Conservation (phyloP, 2,113 vertebrate genomes). For the Cyanoderma ruficeps region DNA sequence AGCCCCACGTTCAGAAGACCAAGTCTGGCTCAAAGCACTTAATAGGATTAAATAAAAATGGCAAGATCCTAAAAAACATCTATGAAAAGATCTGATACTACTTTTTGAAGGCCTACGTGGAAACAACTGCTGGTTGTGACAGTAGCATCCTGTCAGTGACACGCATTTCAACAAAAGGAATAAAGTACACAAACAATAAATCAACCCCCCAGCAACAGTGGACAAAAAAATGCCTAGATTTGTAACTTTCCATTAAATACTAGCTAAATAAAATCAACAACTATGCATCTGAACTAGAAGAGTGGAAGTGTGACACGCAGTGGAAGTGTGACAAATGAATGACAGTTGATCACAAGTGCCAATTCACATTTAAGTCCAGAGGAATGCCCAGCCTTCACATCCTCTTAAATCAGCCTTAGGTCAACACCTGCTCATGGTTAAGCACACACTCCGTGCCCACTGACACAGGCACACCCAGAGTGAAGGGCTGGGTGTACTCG, state of each 20-base stretch:
- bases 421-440: background rate
- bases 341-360: background rate
- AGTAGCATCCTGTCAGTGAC: background rate
- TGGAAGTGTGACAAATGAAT: background rate
- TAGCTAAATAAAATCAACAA: background rate
- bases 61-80: background rate
- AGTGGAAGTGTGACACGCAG: background rate
- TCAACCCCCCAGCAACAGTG: background rate
- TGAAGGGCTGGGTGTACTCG: rapidly evolving
- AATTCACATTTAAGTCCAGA: background rate
- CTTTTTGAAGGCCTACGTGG: background rate
- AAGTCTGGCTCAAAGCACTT: background rate
- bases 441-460: rapidly evolving
- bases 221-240: background rate
- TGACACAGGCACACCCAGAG: background rate
- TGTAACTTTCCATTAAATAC: background rate
- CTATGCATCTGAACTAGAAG: background rate
- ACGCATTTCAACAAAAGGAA: background rate
- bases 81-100: background rate
- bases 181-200: background rate
- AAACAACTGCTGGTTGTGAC: background rate
- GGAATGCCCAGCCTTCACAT: background rate
- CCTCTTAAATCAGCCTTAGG: background rate
- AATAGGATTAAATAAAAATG: background rate
- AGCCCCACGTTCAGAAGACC: background rate